Evolutionary conservation across 2,888 invertebrate genomes (phyloP).

Genomic region (Noctua comes): DNA sequence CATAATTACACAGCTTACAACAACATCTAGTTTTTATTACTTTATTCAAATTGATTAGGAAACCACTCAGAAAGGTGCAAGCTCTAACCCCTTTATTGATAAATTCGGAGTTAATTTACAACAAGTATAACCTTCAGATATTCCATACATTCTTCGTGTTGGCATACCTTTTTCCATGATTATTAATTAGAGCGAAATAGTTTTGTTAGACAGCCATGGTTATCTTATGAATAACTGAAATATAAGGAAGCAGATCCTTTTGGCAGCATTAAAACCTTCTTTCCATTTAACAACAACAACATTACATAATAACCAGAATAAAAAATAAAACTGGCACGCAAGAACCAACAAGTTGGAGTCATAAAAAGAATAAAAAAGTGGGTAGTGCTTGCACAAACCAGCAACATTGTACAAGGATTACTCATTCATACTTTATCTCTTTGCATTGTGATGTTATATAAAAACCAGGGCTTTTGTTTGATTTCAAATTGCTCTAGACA

Average conservation of each 20-base stretch:
- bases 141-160: not conserved
- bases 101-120: not conserved
- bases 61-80: not conserved
- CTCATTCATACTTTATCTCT: slow-evolving; percentile 63
- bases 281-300: slow-evolving; percentile 22
- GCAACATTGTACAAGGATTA: slow-evolving; percentile 53
- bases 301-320: slow-evolving; percentile 35
- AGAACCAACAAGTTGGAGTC: slow-evolving; percentile 36
- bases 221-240: not conserved
- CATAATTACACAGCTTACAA: not conserved
- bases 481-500: slow-evolving; percentile 42
- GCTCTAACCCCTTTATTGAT: not conserved
- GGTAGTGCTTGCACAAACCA: slow-evolving; percentile 33
- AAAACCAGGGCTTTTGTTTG: slow-evolving; percentile 58
- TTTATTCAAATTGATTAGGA: not conserved
- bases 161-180: not conserved
- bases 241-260: not conserved
- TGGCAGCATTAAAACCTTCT: not conserved
- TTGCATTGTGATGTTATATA: slow-evolving; percentile 51
- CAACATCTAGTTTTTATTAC: slow-evolving; percentile 1
- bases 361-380: slow-evolving; percentile 47
- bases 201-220: too few species aligned
- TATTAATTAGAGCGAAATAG: not conserved
- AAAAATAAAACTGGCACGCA: slow-evolving; percentile 34
- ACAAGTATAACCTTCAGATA: not conserved